phyloP scores from a whole-genome alignment of 2,113 vertebrate species.

The Micronycteris hirsuta region DNA sequence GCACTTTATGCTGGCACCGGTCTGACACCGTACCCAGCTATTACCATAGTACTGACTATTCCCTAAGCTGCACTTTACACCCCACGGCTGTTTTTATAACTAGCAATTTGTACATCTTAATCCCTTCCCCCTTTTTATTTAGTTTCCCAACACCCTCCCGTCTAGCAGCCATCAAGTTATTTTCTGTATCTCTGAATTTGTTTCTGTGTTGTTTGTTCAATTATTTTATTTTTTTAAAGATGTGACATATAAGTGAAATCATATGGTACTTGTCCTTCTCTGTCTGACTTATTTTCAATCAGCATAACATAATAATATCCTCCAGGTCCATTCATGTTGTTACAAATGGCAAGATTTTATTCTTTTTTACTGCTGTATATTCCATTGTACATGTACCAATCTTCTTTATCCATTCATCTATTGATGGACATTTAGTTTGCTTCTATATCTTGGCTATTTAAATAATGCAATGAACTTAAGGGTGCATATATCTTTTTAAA shows the following conservation, averaged over 20 bases:
- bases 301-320: too few relatives aligned
- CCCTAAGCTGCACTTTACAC: too few relatives aligned
- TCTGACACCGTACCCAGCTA: not conserved
- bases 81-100: not conserved
- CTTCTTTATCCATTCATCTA: not conserved
- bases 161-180: not conserved
- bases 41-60: not conserved
- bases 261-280: not conserved
- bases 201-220: not conserved
- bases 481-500: not conserved
- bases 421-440: not conserved
- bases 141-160: not conserved
- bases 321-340: not conserved
- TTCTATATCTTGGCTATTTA: not conserved
- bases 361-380: not conserved
- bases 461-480: not conserved
- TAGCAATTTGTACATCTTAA: not conserved
- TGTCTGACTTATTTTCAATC: not conserved
- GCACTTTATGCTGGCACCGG: not conserved
- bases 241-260: not conserved
- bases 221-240: not conserved
- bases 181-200: not conserved
- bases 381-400: too few relatives aligned
- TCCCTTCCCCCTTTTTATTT: not conserved
- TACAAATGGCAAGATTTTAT: not conserved